Evolutionary conservation across 2,113 vertebrate genomes (phyloP).

Genomic region (Eptesicus fuscus): DNA sequence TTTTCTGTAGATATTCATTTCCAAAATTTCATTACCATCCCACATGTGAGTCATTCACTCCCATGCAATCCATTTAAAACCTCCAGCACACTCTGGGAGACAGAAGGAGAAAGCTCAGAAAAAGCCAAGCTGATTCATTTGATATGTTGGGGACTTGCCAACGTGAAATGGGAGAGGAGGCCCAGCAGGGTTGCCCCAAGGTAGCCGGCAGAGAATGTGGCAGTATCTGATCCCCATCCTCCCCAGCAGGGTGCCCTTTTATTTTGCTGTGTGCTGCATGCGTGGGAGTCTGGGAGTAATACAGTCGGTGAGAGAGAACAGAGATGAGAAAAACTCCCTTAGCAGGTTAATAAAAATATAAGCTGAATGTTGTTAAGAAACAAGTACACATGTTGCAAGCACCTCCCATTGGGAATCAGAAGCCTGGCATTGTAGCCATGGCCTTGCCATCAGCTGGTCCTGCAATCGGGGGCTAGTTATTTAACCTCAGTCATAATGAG

Average conservation of each 20-base stretch:
- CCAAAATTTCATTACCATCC: slow-evolving; percentile 55
- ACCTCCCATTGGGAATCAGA: neutral
- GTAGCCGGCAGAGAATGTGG: neutral
- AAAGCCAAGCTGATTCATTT: slow-evolving; percentile 1
- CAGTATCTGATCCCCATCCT: neutral
- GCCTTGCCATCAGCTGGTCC: neutral
- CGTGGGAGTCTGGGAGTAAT: neutral
- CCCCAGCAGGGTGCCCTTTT: neutral
- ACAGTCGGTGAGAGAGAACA: neutral
- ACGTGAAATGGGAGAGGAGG: neutral
- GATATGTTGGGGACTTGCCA: neutral
- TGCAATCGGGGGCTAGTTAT: neutral
- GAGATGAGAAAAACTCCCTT: neutral
- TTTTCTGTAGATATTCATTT: slow-evolving; percentile 53
- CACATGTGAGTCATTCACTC: slow-evolving; percentile 61
- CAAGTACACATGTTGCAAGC: neutral
- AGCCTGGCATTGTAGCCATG: neutral
- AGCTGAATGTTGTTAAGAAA: neutral
- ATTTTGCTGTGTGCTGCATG: neutral
- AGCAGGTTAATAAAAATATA: neutral
- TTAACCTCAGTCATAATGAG: neutral
- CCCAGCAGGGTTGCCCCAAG: neutral
- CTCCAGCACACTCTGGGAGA: neutral
- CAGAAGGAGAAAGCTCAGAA: neutral
- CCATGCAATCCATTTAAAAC: slow-evolving; percentile 56